Percentiles rank a stretch among this genome's conserved stretches.
Conservation (phyloP, 2,113 vertebrate species). For the Falco punctatus region DNA sequence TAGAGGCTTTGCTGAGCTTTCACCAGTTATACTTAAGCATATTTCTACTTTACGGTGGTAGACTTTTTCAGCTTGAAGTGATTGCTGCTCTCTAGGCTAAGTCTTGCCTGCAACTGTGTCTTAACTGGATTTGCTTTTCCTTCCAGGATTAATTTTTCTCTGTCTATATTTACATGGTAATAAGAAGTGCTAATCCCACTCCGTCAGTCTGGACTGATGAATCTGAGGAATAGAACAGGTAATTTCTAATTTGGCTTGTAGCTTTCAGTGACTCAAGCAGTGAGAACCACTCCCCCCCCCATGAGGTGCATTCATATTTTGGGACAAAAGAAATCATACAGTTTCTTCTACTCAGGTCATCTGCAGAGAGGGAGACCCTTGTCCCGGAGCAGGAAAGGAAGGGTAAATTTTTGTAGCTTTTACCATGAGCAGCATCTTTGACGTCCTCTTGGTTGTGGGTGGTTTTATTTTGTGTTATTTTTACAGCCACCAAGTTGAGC, state of each 20-base stretch:
- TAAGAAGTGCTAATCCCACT: slow-evolving; percentile 40
- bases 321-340: background rate
- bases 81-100: background rate
- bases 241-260: slow-evolving; percentile 6
- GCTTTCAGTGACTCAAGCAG: background rate
- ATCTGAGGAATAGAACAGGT: slow-evolving; percentile 70
- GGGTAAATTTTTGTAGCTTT: background rate
- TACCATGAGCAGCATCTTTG: background rate
- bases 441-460: background rate
- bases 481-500: background rate
- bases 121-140: slow-evolving; percentile 42
- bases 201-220: slow-evolving; percentile 62
- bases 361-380: background rate
- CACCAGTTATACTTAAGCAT: background rate
- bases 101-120: background rate
- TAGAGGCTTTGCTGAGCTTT: background rate
- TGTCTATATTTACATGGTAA: slow-evolving; percentile 47
- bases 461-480: background rate
- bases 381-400: background rate
- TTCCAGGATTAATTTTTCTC: slow-evolving; percentile 56
- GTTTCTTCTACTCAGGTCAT: background rate
- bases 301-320: background rate
- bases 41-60: background rate
- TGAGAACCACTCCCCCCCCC: background rate
- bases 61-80: background rate